A percentile compares a stretch with the other conserved stretches of the same genome.
Evolutionary conservation across 2,113 vertebrate genomes (phyloP).

Genomic region (Forbesichthys agassizii): DNA sequence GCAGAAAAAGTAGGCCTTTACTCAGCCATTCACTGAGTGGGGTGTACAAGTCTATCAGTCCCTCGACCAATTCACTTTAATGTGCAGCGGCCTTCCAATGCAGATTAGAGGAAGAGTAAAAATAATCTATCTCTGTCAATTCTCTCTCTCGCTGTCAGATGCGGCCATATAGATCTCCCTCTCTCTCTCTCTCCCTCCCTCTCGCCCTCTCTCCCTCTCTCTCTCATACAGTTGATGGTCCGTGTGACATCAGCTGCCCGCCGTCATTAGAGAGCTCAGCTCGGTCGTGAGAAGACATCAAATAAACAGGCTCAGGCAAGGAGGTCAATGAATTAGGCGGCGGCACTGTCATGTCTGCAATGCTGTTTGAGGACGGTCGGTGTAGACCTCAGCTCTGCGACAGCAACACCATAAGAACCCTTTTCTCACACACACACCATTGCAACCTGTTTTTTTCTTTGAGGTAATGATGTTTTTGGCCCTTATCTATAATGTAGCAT

Average conservation of each 20-base stretch:
- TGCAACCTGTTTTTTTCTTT: neutral
- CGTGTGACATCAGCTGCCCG: no score
- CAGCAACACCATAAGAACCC: neutral
- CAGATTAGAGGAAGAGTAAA: conserved; percentile 27
- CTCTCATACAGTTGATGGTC: no score
- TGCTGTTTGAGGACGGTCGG: no score
- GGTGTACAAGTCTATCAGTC: conserved; percentile 40
- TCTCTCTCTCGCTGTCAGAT: neutral
- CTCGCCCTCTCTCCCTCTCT: no score
- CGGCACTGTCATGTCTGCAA: no score
- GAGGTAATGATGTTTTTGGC: conserved; percentile 25
- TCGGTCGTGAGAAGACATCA: no score
- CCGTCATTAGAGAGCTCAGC: no score
- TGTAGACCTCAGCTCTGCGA: neutral
- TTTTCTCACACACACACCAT: neutral
- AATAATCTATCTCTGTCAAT: conserved; percentile 12
- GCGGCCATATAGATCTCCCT: no score
- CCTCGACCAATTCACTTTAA: neutral
- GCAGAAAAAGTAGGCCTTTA: conserved; percentile 47
- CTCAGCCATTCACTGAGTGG: conserved; percentile 37
- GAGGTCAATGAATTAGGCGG: no score
- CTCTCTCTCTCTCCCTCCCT: conserved; percentile 53
- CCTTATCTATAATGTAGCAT: conserved; percentile 24
- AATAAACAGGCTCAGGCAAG: no score
- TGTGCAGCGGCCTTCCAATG: neutral